Evolutionary conservation across 2,888 invertebrate genomes (phyloP), one percentile per base, ranked within the genome.

Genomic region (Limnephilus lunatus): DNA sequence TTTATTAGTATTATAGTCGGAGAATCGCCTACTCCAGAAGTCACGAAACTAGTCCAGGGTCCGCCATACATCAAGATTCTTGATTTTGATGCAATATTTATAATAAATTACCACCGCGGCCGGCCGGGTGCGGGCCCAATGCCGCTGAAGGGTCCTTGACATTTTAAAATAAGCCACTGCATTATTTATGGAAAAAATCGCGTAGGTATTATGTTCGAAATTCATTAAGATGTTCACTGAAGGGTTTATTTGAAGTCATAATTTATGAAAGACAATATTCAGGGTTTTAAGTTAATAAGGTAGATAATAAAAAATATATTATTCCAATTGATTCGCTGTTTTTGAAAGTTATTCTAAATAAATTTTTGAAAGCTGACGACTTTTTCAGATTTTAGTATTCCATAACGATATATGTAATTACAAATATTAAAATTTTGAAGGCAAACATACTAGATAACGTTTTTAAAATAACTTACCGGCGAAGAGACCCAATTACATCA

Each of bases 41-140:
- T 15, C 32, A 35, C 83, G 83, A 83, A 83, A 83, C 25, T 83
- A 32, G 83, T 35, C 35, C 83, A 83, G 4, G 83, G 83, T 35
- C 35, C 83, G 31, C 83, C 83, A 83, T 83, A 83, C 35, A 32
- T 83, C 83, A 83, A 25, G 32, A n/a, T 68, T 68, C 68, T 7
- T 68, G 68, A 68, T 68, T 68, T 68, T 68, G 68, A 68, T 68
- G 68, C 68, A 68, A 68, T 25, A 68, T 68, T 68, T 25, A 68
- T 68, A 68, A 68, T 68, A 68, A n/a, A 68, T 68, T n/a, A 68
- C 68, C 68, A 4, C 68, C 7, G 68, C 9, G 2, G 25, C 9
- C 25, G 68, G 68, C 25, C 68, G 68, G 68, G 68, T 25, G 7
- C 68, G 68, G 1, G 68, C 68, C 53, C 53, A 19, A 5, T 19